phyloP scores from a whole-genome alignment of 2,797 vertebrate genomes.

The Pampus argenteus region DNA sequence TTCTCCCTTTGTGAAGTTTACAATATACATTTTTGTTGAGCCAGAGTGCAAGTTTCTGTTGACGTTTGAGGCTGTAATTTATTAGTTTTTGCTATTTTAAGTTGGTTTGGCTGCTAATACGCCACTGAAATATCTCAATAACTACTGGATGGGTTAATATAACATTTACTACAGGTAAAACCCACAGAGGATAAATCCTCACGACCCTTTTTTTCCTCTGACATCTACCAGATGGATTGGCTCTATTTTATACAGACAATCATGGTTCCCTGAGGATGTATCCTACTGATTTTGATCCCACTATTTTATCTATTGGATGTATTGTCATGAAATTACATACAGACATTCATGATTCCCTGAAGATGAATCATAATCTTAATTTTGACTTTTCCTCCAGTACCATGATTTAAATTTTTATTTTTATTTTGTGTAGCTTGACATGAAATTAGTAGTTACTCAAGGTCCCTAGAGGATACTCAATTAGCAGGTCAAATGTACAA shows the following conservation, averaged over 20 bases:
- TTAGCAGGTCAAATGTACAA: too few relatives aligned
- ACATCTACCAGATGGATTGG: neutral
- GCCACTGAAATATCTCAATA: neutral
- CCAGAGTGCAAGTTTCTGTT: neutral
- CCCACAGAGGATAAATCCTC: too few relatives aligned
- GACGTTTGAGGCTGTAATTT: conserved; percentile 1
- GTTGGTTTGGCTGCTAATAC: too few relatives aligned
- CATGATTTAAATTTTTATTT: neutral
- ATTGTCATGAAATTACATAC: too few relatives aligned
- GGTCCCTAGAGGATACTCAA: too few relatives aligned
- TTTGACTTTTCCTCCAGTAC: neutral
- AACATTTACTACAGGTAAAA: neutral
- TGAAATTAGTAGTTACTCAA: neutral
- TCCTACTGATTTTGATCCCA: neutral
- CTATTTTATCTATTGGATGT: too few relatives aligned
- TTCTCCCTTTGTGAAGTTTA: conserved; percentile 21
- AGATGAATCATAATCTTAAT: neutral
- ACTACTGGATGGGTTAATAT: neutral
- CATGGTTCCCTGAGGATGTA: neutral
- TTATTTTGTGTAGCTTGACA: too few relatives aligned
- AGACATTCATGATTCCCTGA: too few relatives aligned
- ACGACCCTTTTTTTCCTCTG: too few relatives aligned
- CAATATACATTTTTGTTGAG: neutral
- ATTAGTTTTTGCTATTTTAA: too few relatives aligned
- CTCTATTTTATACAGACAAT: neutral